Evolutionary conservation across 2,797 vertebrate genomes (phyloP).

Genomic region (Babyrousa celebensis): DNA sequence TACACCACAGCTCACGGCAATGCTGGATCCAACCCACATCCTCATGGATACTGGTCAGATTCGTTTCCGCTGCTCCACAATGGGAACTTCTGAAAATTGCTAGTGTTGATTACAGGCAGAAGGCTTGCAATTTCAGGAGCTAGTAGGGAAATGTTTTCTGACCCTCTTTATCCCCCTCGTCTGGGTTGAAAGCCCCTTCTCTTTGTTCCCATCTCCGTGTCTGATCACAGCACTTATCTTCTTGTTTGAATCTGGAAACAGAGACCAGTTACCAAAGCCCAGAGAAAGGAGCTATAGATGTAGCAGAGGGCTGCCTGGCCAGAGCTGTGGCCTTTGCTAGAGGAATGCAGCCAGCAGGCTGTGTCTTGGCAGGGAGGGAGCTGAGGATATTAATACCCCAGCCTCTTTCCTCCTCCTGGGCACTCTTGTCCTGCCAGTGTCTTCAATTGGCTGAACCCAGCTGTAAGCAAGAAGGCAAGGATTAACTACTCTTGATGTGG

Average conservation of each 20-base stretch:
- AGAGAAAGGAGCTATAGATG: neutral
- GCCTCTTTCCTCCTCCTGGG: neutral
- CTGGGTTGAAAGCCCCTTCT: neutral
- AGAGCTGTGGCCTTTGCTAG: neutral
- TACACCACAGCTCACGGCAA: too few species aligned
- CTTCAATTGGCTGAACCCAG: neutral
- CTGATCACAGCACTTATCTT: neutral
- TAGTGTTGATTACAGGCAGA: neutral
- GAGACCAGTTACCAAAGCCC: neutral
- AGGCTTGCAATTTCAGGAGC: neutral
- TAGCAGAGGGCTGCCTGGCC: neutral
- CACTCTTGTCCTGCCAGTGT: neutral
- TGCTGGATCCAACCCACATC: too few species aligned
- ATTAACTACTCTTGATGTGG: neutral
- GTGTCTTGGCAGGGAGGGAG: neutral
- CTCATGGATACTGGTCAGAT: too few species aligned
- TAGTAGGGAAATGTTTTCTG: neutral
- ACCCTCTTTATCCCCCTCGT: neutral
- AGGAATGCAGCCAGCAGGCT: neutral
- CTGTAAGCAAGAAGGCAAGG: neutral
- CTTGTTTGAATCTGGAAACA: neutral
- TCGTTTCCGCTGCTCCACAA: too few species aligned
- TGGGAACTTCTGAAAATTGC: too few species aligned
- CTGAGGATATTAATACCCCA: neutral
- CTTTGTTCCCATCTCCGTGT: neutral